phyloP scores from a whole-genome alignment of 1,140 invertebrate species.

The Paralvinella palmiformis region DNA sequence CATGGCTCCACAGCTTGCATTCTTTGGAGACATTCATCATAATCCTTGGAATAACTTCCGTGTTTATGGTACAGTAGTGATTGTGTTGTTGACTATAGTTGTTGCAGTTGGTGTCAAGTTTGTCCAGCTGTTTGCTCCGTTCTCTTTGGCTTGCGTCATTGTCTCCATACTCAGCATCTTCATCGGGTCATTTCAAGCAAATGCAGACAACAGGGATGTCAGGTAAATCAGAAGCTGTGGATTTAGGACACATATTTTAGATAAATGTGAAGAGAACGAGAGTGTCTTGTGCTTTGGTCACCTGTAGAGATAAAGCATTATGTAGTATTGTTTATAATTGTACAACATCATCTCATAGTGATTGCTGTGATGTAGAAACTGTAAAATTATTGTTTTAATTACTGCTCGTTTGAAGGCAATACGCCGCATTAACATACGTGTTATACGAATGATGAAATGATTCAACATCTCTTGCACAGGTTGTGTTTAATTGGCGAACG shows the following conservation, averaged over 20 bases:
- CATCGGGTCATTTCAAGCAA: constrained; percentile 82
- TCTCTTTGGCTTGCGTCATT: constrained; percentile 92
- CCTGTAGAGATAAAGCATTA: too few relatives aligned
- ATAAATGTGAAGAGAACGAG: too few relatives aligned
- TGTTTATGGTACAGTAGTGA: constrained; percentile 85
- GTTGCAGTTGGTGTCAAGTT: constrained; percentile 97
- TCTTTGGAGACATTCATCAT: constrained; percentile 77
- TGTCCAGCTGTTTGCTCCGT: constrained; percentile 96
- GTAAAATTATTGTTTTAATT: not conserved
- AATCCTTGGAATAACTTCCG: constrained; percentile 80
- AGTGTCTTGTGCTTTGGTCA: too few relatives aligned
- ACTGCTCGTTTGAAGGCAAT: not conserved
- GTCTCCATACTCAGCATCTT: constrained; percentile 93
- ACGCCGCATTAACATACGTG: too few relatives aligned
- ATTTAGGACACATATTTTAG: too few relatives aligned
- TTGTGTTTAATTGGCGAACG: too few relatives aligned
- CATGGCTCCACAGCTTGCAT: constrained; percentile 84
- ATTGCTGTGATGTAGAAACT: too few relatives aligned
- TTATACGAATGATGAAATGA: too few relatives aligned
- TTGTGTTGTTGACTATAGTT: constrained; percentile 87
- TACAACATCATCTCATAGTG: too few relatives aligned
- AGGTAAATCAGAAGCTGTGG: too few relatives aligned
- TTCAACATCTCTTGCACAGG: too few relatives aligned
- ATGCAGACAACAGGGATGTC: constrained; percentile 55
- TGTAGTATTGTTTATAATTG: too few relatives aligned